Evolutionary conservation across 2,888 invertebrate genomes (phyloP), one percentile per base, ranked within the genome.

Genomic region (Notodonta ziczac): DNA sequence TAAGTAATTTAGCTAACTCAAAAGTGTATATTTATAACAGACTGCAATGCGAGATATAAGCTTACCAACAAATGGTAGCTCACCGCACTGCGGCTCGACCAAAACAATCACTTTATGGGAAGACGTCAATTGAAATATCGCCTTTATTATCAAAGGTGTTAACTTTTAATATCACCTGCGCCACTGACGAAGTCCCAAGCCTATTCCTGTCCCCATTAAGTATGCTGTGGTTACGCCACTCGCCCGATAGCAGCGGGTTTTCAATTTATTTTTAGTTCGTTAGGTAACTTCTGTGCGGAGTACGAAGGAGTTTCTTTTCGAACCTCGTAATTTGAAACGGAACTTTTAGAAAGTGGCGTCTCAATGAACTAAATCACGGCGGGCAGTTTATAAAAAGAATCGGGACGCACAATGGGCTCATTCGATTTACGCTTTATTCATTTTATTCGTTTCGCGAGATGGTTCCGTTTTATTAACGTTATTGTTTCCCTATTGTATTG

Each of bases 381-480:
- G 70, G 81, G 69, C 80, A 81, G 82, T 83, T 86, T 86, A 85
- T 85, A 83, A 85, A 86, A 86, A 85, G 83, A 80, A 78, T 74
- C 68, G 70, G 67, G 73, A 74, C 74, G 72, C 76, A 86, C 86
- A 88, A 86, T 83, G 73, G 81, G 65, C 77, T 84, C 83, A 89
- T 88, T 88, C 84, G 86, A 90, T 88, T 89, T 85, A 80, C 76
- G 82, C 72, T 77, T 76, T 80, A 81, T 79, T 76, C 76, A 77
- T 77, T 80, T 81, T 73, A 76, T 81, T 81, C 72, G 69, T 68
- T 69, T 69, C 72, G 71, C 76, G 74, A 80, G 81, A 78, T 74
- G 74, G 71, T 71, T 76, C 66, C 66, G 60, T 67, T 82, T 82
- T 82, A 81, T 78, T 81, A 79, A 76, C 72, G 78, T 81, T 81